Evolutionary conservation across 2,888 invertebrate genomes (phyloP), one percentile per base, ranked within the genome.

Genomic region (Melanchra persicariae): DNA sequence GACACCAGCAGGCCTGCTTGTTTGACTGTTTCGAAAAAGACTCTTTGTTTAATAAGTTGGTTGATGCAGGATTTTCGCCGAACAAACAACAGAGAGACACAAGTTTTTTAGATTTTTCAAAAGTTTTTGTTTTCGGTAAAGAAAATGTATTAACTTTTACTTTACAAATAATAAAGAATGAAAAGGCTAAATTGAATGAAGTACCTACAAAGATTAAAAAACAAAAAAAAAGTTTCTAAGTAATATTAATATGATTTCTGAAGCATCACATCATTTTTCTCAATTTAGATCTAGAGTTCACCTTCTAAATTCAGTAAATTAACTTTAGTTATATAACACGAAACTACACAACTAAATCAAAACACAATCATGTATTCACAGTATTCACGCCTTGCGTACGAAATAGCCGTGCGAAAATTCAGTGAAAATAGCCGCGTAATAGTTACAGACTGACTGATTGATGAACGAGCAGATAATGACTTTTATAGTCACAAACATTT

Each of bases 401-500:
- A 57, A 58, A 58, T 26, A 34, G 17, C 26, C 34, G 19, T n/a
- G 45, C 63, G 45, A 79, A 72, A 71, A 58, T 78, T 62, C 26
- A 52, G 57, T 78, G 51, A 62, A 73, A 79, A 73, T 63, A 47
- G n/a, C 40, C 34, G 58, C 17, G 17, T 37, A 59, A 72, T 72
- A 78, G 79, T 58, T 73, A 75, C 58, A 52, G 43, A 43, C 63
- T 73, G 75, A 79, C 63, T 73, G 79, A 75, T 79, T 75, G 79
- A 75, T 63, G 75, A 63, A 73, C 79, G 75, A 58, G 63, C 58
- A 62, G 58, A 74, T 79, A 75, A 75, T 75, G n/a, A 75, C 75
- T 79, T 79, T 79, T 63, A 79, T 59, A 54, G 78, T 52, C 58
- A 43, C 30, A 24, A 54, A 24, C 37, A 63, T 79, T 75, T 72